Evolutionary conservation across 2,888 invertebrate genomes (phyloP), one percentile per base, ranked within the genome.

Genomic region (Camptogramma bilineatum): DNA sequence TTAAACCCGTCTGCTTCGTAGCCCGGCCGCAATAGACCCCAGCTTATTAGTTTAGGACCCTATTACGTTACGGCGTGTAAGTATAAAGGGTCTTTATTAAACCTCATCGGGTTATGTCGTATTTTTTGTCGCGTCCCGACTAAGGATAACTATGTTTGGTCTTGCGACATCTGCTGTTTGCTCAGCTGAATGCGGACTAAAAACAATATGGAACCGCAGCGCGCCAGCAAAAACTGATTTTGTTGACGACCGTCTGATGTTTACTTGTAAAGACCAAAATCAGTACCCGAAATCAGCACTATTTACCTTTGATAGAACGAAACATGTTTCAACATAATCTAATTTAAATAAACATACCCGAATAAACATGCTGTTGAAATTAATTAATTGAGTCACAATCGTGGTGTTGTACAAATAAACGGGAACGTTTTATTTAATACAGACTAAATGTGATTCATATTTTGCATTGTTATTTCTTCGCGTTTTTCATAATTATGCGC

Each of bases 41-140:
- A 76, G 80, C 84, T 85, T 90, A 90, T 91, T 91, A 91, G 89
- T 86, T 91, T 90, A 91, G 90, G 90, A 85, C 85, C 87, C 87
- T 85, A 88, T 89, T 89, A 87, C 82, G 80, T 79, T 76, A 80
- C 82, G 79, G 82, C 77, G 79, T 84, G 83, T 82, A 83, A 81
- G 81, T 85, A 82, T 84, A 86, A 87, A 86, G 85, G 79, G 80
- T 81, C 83, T 87, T 85, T 86, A 87, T 85, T 85, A 84, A 81
- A 81, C 80, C 82, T 79, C 80, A 80, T 81, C 78, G 77, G 75
- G 75, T 74, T 71, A 75, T 69, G 77, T 66, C 73, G 77, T 78
- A 78, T 81, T 86, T 85, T 85, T 84, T 82, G 74, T 73, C 68
- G 62, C 50, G 73, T 75, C 74, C 76, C 77, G 78, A 75, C 77